phyloP scores from a whole-genome alignment of 2,797 vertebrate genomes.

The Lepus oiostolus region DNA sequence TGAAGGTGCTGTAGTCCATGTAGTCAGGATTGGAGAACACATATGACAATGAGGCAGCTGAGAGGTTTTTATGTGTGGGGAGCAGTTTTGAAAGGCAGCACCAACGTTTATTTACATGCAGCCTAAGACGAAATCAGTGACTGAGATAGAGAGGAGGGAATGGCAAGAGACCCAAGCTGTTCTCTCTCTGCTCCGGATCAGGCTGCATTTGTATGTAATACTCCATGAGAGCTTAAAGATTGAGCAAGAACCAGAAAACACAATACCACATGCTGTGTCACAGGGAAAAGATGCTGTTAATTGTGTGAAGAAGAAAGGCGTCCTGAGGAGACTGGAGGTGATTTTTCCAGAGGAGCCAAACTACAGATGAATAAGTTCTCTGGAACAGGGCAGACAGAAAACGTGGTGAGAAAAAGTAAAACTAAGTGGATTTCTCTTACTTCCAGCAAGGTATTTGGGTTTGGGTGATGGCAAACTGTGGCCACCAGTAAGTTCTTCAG shows the following conservation, averaged over 20 bases:
- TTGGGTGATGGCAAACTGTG: background rate
- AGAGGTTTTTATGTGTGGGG: background rate
- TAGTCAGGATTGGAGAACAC: background rate
- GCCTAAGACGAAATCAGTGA: background rate
- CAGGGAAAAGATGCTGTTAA: background rate
- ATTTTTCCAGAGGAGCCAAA: constrained; percentile 35
- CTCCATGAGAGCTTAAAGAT: background rate
- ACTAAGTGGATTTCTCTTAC: background rate
- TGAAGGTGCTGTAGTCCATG: background rate
- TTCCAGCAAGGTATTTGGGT: background rate
- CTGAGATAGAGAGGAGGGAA: background rate
- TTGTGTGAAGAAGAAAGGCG: background rate
- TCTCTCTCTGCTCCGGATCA: background rate
- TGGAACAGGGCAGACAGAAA: background rate
- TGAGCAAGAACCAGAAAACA: background rate
- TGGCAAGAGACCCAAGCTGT: background rate
- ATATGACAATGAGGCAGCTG: background rate
- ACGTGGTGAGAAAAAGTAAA: background rate
- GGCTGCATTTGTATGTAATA: background rate
- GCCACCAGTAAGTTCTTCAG: background rate
- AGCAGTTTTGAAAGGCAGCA: background rate
- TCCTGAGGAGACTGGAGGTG: constrained; percentile 5
- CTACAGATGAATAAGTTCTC: background rate
- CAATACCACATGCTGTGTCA: background rate
- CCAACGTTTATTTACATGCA: background rate